Base-by-base conservation (phyloP, 2,888 invertebrate genomes). In the Phragmatobia fuliginosa region DNA sequence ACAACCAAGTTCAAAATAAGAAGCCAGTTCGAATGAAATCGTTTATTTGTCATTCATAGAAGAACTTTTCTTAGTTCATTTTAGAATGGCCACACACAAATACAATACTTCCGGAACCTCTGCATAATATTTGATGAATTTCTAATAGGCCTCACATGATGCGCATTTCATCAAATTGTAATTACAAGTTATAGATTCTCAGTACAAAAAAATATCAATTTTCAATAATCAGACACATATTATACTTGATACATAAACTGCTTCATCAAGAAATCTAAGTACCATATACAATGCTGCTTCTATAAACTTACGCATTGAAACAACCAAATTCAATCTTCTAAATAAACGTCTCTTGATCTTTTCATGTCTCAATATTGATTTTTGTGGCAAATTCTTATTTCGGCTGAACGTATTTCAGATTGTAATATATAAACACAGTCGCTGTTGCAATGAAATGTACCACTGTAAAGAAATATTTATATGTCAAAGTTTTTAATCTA, bases 321-420 rank as follows among this genome's bases (percentile, higher is more conserved):
- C 25, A 52, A 52, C 3, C 52, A 25, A 1, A 4, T 28, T 25
- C 18, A 18, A 28, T 25, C 52, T 56, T 56, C 28, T 56, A 28
- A 16, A 52, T 41, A 41, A 5, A 41, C 18, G 21, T 33, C 33
- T 33, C 33, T 33, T 33, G 33, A 33, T n/a, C n/a, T n/a, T n/a
- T n/a, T n/a, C n/a, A n/a, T n/a, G n/a, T n/a, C n/a, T n/a, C 7
- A 56, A 21, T 2, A 45, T 8, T 49, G 3, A 6, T 52, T 36
- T 8, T 49, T 49, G 38, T 18, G 52, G 31, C n/a, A 41, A 6
- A 4, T 36, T 21, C 31, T 38, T 67, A 41, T 14, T 31, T 67
- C 8, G 77, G 81, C 10, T 80, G 78, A 21, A 85, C 63, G 49
- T 81, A 86, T 61, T 82, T 86, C 18, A 85, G 62, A 60, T 83